Evolutionary conservation across 2,888 invertebrate genomes (phyloP), one percentile per base, ranked within the genome.

Genomic region (Drymonia ruficornis): DNA sequence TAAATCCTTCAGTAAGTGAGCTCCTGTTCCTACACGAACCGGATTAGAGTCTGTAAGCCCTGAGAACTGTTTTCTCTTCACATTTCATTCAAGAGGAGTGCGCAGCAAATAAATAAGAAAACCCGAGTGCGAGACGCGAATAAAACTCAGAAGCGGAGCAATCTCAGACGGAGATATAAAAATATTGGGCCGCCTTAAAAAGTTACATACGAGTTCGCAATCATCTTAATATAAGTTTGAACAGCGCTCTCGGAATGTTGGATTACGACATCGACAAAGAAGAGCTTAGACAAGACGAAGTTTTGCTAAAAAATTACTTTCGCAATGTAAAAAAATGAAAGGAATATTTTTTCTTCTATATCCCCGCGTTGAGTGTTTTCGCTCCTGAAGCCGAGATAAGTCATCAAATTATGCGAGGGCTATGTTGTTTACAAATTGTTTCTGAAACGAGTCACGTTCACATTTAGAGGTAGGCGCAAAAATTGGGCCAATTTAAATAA

Each of bases 351-450:
- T 56, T 49, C 51, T 53, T 62, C 56, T 73, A 74, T 75, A 70
- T 74, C 75, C 74, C 74, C 65, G 72, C 70, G 76, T 75, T 72
- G 73, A 78, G 74, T 74, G 74, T 73, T 76, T 76, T 72, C 61
- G 56, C 72, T 72, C 66, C 73, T 77, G 74, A 79, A 75, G 69
- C 76, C 70, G 71, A 78, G 81, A 83, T 84, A 84, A 83, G 81
- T 82, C 80, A 81, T 83, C 81, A 83, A 84, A 85, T 85, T 84
- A 83, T 83, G 72, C 75, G 80, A 76, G 72, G 64, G 80, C 77
- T 71, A 77, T 74, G 79, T 80, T 81, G 81, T 83, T 83, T 84
- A 81, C 83, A 81, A 80, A 83, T 86, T 83, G 78, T 83, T 82
- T 74, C 72, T 71, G 73, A 78, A 82, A 72, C 78, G 74, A 82